Percentiles rank a stretch among this genome's conserved stretches.
phyloP scores from a whole-genome alignment of 2,888 invertebrate genomes.

The Chaitophorus viminalis region DNA sequence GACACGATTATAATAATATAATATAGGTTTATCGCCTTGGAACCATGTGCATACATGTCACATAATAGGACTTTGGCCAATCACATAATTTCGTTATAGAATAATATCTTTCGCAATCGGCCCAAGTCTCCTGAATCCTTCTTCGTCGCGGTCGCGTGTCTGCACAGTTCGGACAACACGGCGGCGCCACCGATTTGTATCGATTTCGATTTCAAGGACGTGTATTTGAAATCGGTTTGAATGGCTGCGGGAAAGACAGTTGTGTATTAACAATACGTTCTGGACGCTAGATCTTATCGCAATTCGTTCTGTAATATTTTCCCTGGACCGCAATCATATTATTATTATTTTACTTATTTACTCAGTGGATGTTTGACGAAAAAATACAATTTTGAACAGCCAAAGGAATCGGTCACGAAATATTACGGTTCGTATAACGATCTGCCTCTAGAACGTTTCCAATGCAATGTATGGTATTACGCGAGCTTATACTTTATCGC shows the following conservation, averaged over 20 bases:
- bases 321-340: neutral
- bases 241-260: neutral
- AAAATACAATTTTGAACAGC: neutral
- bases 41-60: neutral
- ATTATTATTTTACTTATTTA: neutral
- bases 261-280: neutral
- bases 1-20: too few relatives aligned
- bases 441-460: too few relatives aligned
- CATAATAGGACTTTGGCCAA: neutral
- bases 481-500: too few relatives aligned
- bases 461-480: too few relatives aligned
- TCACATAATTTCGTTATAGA: neutral
- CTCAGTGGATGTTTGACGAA: neutral
- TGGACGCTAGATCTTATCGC: slow-evolving; percentile 33
- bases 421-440: neutral
- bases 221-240: slow-evolving; percentile 21
- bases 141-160: slow-evolving; percentile 12
- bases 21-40: neutral
- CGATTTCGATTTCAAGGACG: slow-evolving; percentile 32
- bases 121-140: neutral
- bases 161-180: slow-evolving; percentile 3
- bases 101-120: neutral
- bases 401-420: neutral
- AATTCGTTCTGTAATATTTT: neutral
- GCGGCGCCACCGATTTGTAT: slow-evolving; percentile 52